Percentiles rank a stretch among this genome's conserved stretches.
Evolutionary conservation across 2,797 vertebrate genomes (phyloP).

Genomic region (Gambusia yucatana): DNA sequence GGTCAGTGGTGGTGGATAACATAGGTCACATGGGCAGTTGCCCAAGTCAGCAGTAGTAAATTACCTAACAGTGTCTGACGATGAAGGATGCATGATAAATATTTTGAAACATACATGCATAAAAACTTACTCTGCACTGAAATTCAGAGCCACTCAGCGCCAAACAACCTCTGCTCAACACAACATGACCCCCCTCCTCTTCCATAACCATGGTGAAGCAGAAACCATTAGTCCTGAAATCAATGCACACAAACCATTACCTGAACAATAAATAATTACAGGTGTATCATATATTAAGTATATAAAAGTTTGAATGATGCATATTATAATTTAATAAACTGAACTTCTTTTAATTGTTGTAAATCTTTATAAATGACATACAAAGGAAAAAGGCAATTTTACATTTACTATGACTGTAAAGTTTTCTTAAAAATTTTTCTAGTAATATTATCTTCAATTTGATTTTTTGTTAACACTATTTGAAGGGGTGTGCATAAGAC

Average conservation of each 20-base stretch:
- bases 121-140: constrained; percentile 90
- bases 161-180: constrained; percentile 90
- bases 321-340: not conserved
- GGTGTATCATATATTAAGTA: not conserved
- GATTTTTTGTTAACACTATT: not conserved
- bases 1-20: not conserved
- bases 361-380: not conserved
- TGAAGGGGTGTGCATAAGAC: too few relatives aligned
- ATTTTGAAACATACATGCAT: not conserved
- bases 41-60: not conserved
- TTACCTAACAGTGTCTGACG: constrained; percentile 31
- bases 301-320: not conserved
- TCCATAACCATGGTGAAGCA: constrained; percentile 98
- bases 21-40: not conserved
- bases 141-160: constrained; percentile 92
- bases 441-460: not conserved
- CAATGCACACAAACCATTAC: constrained; percentile 28
- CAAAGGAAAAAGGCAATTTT: not conserved
- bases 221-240: constrained; percentile 91
- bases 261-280: not conserved
- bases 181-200: constrained; percentile 87
- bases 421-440: not conserved
- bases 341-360: not conserved
- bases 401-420: not conserved
- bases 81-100: constrained; percentile 5